These are phyloP conservation scores for Notiomystis cincta DNA, from an alignment of 2,113 vertebrate species.

Conservation along the genomic window DNA sequence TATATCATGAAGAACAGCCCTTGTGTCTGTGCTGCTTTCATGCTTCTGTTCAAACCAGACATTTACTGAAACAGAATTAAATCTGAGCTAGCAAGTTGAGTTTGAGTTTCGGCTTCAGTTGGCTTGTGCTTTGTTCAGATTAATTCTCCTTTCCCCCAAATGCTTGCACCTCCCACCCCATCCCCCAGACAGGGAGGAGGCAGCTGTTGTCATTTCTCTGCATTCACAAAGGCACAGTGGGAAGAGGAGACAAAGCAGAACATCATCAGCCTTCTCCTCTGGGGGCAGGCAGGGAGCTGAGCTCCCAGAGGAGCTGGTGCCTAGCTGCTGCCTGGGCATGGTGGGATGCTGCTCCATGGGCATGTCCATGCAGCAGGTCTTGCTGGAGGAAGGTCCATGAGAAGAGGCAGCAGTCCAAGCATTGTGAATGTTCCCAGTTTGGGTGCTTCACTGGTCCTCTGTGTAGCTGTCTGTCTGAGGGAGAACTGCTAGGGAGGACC, in stretches of 20 bases:
- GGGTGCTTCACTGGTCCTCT: not conserved
- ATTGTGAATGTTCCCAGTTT: not conserved
- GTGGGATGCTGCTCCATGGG: not conserved
- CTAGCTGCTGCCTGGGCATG: not conserved
- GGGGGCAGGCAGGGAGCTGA: not conserved
- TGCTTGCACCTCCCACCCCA: not conserved
- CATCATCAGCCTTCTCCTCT: not conserved
- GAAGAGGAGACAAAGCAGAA: conserved; percentile 31
- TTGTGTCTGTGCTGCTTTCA: not conserved
- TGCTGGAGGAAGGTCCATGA: not conserved
- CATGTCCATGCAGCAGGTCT: fast-evolving
- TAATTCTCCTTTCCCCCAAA: not conserved
- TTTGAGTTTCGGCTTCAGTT: not conserved
- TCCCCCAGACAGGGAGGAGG: not conserved
- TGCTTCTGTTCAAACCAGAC: not conserved
- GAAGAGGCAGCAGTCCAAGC: not conserved
- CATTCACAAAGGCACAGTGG: not conserved
- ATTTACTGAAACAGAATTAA: not conserved
- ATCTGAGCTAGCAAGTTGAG: not conserved
- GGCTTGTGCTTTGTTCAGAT: not conserved
- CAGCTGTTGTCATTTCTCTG: conserved; percentile 11
- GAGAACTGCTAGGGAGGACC: not conserved
- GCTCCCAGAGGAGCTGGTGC: not conserved
- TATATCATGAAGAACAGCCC: not conserved
- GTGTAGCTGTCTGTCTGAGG: not conserved